Evolutionary conservation across 2,113 vertebrate genomes (phyloP).

Genomic region (Sinocyclocheilus anophthalmus): DNA sequence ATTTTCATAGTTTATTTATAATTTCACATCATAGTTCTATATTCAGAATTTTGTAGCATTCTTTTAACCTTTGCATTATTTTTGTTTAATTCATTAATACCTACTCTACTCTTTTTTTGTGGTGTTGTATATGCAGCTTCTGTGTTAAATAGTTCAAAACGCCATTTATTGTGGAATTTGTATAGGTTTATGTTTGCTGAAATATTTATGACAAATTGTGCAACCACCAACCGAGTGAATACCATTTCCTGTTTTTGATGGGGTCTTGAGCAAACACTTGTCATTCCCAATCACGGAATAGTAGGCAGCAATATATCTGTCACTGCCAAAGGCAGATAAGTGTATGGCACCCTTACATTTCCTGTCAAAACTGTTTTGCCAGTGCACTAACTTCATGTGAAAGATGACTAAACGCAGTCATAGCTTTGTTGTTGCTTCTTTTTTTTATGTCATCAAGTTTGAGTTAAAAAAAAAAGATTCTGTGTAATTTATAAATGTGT

Average conservation of each 20-base stretch:
- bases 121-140: no score
- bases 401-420: not conserved
- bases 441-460: not conserved
- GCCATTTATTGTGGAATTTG: not conserved
- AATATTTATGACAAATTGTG: not conserved
- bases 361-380: constrained; percentile 9
- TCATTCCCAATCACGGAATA: constrained; percentile 22
- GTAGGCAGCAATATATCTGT: constrained; percentile 26
- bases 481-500: not conserved
- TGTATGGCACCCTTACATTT: constrained; percentile 27
- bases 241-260: constrained; percentile 33
- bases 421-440: not conserved
- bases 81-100: no score
- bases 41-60: not conserved
- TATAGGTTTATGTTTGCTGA: not conserved
- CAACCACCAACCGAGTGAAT: not conserved
- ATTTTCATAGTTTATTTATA: not conserved
- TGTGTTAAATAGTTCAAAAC: not conserved
- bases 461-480: not conserved
- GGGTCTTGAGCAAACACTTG: constrained; percentile 19
- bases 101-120: not conserved
- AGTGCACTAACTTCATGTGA: not conserved
- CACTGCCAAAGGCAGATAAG: constrained; percentile 28
- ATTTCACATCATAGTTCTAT: not conserved
- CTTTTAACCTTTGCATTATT: not conserved